Evolutionary conservation across 2,113 vertebrate genomes (phyloP).

Genomic region (Thermophis baileyi): DNA sequence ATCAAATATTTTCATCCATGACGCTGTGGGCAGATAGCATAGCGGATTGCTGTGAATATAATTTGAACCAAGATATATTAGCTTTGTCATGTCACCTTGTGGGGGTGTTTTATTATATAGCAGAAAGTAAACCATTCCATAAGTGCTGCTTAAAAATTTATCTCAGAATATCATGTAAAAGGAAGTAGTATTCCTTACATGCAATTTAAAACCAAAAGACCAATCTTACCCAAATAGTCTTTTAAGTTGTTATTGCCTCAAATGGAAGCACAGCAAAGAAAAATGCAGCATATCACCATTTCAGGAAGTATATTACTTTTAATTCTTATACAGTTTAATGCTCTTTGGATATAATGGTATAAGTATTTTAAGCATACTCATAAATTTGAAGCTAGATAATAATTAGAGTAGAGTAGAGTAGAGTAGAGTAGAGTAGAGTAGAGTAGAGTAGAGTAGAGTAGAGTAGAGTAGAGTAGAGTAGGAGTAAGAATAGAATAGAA

Average conservation of each 20-base stretch:
- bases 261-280: background rate
- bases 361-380: background rate
- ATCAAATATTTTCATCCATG: background rate
- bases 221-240: background rate
- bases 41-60: background rate
- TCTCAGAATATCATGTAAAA: background rate
- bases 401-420: too few species aligned
- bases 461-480: background rate
- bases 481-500: accelerated
- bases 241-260: background rate
- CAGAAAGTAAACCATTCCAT: background rate
- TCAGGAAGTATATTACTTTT: background rate
- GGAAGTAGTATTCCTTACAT: background rate
- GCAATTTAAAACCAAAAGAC: background rate
- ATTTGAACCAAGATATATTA: background rate
- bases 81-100: background rate
- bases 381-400: background rate
- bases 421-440: too few species aligned
- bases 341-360: background rate
- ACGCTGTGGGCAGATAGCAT: background rate
- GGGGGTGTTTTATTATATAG: background rate
- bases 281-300: background rate
- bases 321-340: background rate
- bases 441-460: background rate
- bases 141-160: background rate